Base-by-base conservation (phyloP, 2,888 invertebrate genomes). In the Nasonia oneida region DNA sequence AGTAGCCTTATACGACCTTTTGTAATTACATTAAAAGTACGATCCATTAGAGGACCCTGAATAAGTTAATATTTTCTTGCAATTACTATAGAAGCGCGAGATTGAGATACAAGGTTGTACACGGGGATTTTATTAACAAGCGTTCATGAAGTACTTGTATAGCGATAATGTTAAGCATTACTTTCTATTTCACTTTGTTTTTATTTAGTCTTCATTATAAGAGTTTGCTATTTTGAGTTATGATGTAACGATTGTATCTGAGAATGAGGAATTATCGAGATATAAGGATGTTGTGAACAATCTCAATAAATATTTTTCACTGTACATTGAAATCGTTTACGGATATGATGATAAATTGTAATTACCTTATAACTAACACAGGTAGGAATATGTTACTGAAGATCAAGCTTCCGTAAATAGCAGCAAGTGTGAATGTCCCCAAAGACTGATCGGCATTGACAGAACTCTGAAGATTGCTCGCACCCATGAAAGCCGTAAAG, bases 401-500 rank as follows among this genome's bases (percentile, higher is more conserved):
- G 79, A 99, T 97, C 74, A 98, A 94, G 1, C 98, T 96, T 80
- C 96, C 97, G 93, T 99, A 99, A 88, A 98, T 96, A 6, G 97
- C 96, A 0, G 97, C 96, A 79, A 98, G 93, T 0, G 98, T 97
- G 89, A 96, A 96, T 2, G 97, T 96, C 3, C 98, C 98, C 1
- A 98, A 94, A 0, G 97, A 97, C 1, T 95, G 96, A 90, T 97
- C 96, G 29, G 96, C 96, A 93, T 98, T 98, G 82, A 98, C 95
- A 0, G 97, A 97, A 92, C 97, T 98, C 94, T 97, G 97, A 67
- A 97, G 94, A 93, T 97, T 97, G 78, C 97, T 96, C 1, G 97
- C 96, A 5, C 97, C 97, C 94, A 97, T 97, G 93, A 98, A 99
- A 6, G 98, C 98, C 1, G 98, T 98, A 94, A 99, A 98, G 89